A percentile compares a stretch with the other conserved stretches of the same genome.
phyloP scores from a whole-genome alignment of 2,888 invertebrate species.

The Zygaena filipendulae region DNA sequence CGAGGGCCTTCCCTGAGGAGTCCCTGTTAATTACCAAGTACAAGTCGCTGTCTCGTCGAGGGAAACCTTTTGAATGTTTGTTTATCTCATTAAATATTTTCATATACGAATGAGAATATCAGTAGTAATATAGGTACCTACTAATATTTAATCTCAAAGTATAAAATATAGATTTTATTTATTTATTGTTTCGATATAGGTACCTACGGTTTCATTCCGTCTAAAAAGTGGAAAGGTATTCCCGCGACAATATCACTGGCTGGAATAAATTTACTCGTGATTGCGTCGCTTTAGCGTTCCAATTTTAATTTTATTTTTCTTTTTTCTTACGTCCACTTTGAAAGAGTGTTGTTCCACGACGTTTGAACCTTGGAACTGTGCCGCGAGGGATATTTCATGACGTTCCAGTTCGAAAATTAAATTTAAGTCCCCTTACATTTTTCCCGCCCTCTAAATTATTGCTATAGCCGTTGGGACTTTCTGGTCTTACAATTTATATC shows the following conservation, averaged over 20 bases:
- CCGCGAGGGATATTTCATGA: slow-evolving; percentile 57
- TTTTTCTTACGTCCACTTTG: slow-evolving; percentile 30
- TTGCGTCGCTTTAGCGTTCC: slow-evolving; percentile 21
- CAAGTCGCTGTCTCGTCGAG: slow-evolving; percentile 52
- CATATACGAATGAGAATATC: no score
- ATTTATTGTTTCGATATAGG: no score
- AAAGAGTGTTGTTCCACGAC: slow-evolving; percentile 33
- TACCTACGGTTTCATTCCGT: no score
- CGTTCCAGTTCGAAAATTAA: slow-evolving; percentile 62
- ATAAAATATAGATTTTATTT: slow-evolving; percentile 11
- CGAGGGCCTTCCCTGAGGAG: slow-evolving; percentile 58
- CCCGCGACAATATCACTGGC: slow-evolving; percentile 12
- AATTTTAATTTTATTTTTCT: slow-evolving; percentile 32
- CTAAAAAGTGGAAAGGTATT: slow-evolving; percentile 1
- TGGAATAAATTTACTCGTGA: slow-evolving; percentile 13
- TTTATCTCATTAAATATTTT: slow-evolving; percentile 28
- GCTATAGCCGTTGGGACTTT: slow-evolving; percentile 41
- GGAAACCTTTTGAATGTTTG: slow-evolving; percentile 49
- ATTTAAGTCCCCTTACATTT: slow-evolving; percentile 64
- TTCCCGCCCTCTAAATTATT: slow-evolving; percentile 57
- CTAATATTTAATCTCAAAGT: slow-evolving; percentile 15
- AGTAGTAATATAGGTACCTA: slow-evolving; percentile 18
- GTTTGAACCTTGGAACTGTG: slow-evolving; percentile 42
- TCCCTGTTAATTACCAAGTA: slow-evolving; percentile 72
- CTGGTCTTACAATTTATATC: no score